phyloP scores from a whole-genome alignment of 2,888 invertebrate species.

The Plagodis pulveraria region DNA sequence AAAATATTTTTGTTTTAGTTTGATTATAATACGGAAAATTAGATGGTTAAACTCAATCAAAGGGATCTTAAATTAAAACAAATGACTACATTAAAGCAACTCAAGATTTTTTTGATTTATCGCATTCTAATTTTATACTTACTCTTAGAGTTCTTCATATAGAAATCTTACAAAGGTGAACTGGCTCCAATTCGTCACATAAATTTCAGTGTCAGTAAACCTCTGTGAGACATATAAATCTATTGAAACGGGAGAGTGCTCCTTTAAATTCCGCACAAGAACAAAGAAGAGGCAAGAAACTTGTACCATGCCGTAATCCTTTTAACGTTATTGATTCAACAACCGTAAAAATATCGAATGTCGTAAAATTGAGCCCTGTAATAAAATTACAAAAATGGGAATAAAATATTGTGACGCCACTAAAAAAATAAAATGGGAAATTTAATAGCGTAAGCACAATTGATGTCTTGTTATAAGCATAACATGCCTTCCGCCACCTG shows the following conservation, averaged over 20 bases:
- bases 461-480: no score
- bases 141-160: conserved; percentile 23
- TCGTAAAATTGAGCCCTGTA: conserved; percentile 74
- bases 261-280: conserved; percentile 55
- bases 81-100: no score
- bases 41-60: no score
- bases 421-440: conserved; percentile 55
- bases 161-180: conserved; percentile 28
- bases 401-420: conserved; percentile 68
- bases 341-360: conserved; percentile 78
- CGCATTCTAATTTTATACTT: conserved; percentile 14
- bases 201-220: conserved; percentile 31
- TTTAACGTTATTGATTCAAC: conserved; percentile 70
- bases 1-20: no score
- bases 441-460: conserved; percentile 46
- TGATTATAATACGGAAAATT: no score
- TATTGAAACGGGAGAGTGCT: conserved; percentile 47
- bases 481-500: conserved; percentile 17
- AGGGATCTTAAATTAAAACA: no score
- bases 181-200: conserved; percentile 20
- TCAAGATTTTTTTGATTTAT: no score
- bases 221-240: conserved; percentile 43
- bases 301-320: conserved; percentile 64
- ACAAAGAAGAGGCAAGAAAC: conserved; percentile 58
- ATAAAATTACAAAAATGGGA: conserved; percentile 73